These are phyloP conservation scores for Anoplopoma fimbria DNA, from an alignment of 2,113 vertebrate genomes.

Conservation along the genomic window DNA sequence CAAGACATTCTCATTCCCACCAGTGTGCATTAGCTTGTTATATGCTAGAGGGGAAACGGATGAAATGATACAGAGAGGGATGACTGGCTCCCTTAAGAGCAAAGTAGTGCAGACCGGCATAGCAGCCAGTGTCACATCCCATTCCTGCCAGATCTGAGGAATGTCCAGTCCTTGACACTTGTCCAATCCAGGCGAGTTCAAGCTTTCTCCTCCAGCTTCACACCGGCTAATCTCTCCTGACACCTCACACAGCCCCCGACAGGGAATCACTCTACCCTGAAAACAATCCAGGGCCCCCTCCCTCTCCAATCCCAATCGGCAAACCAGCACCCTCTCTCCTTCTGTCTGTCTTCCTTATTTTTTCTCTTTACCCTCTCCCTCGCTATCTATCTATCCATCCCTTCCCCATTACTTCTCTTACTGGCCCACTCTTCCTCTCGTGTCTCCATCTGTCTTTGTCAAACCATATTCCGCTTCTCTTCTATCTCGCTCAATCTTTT, in stretches of 20 bases:
- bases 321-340: slow-evolving; percentile 32
- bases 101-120: slow-evolving; percentile 36
- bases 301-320: slow-evolving; percentile 57
- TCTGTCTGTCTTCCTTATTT: slow-evolving; percentile 72
- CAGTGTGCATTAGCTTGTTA: slow-evolving; percentile 12
- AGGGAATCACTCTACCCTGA: slow-evolving; percentile 76
- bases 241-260: slow-evolving; percentile 71
- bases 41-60: slow-evolving; percentile 36
- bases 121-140: slow-evolving; percentile 75
- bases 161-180: slow-evolving; percentile 77
- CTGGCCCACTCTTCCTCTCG: slow-evolving; percentile 69
- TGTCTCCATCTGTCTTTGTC: slow-evolving; percentile 82
- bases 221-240: slow-evolving; percentile 77
- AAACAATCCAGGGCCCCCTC: slow-evolving; percentile 76
- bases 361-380: slow-evolving; percentile 60
- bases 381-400: slow-evolving; percentile 47
- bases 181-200: slow-evolving; percentile 77
- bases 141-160: slow-evolving; percentile 76
- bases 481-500: slow-evolving; percentile 69
- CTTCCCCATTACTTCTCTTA: slow-evolving; percentile 68
- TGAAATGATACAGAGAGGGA: slow-evolving; percentile 51
- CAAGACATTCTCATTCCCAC: background rate
- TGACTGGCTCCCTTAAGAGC: slow-evolving; percentile 36
- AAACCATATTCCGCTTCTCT: slow-evolving; percentile 64
- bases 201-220: slow-evolving; percentile 67